Conservation (phyloP, 1,140 invertebrate species). For the Sarcophaga bullata region DNA sequence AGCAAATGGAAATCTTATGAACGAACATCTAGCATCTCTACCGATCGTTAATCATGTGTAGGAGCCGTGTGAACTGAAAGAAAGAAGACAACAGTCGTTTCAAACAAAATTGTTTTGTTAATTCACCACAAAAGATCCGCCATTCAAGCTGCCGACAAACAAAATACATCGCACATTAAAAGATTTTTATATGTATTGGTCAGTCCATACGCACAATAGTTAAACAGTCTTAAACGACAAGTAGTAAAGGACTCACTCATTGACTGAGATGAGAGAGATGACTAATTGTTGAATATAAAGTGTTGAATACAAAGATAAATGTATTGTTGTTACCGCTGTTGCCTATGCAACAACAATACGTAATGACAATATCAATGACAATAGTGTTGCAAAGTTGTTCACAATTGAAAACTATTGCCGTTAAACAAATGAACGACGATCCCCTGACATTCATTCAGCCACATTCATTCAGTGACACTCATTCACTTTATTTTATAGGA, state of each 20-base stretch:
- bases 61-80: slow-evolving; percentile 29
- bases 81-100: not conserved
- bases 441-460: not conserved
- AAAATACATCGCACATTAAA: no score
- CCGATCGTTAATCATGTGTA: slow-evolving; percentile 23
- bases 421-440: slow-evolving; percentile 3
- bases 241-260: no score
- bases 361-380: not conserved
- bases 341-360: no score
- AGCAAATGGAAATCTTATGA: no score
- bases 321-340: slow-evolving; percentile 21
- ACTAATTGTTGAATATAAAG: slow-evolving; percentile 28
- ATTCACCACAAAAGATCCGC: no score
- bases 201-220: no score
- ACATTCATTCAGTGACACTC: not conserved
- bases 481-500: slow-evolving; percentile 25
- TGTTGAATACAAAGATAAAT: slow-evolving; percentile 37
- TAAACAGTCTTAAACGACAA: not conserved
- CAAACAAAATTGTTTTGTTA: no score
- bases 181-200: no score
- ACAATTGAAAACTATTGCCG: not conserved
- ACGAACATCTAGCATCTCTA: not conserved
- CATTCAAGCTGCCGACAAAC: no score
- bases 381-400: not conserved
- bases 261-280: not conserved